These are phyloP conservation scores for Pelagia noctiluca DNA, from an alignment of 30 jellyfish, hydroid and myxozoan genomes.

Conservation along the genomic window DNA sequence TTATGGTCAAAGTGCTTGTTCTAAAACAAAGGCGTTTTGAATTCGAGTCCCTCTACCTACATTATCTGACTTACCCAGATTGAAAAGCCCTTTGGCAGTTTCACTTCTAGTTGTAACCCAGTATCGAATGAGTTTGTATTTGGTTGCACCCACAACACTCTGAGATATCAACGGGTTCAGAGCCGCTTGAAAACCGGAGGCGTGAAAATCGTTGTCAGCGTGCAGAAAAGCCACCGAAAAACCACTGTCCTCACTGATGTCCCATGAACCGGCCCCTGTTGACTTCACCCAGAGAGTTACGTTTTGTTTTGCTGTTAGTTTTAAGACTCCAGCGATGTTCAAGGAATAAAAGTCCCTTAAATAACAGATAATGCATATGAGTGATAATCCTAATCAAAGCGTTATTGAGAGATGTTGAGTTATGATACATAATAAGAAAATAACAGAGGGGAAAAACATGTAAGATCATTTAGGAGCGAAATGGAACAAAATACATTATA, in stretches of 20 bases:
- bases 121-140: constrained; percentile 62
- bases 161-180: constrained; percentile 68
- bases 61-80: constrained; percentile 52
- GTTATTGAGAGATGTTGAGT: too few relatives aligned
- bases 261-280: constrained; percentile 69
- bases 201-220: constrained; percentile 30
- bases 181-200: constrained; percentile 87
- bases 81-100: constrained; percentile 76
- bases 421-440: too few relatives aligned
- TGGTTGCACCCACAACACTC: constrained; percentile 65
- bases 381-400: too few relatives aligned
- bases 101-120: constrained; percentile 70
- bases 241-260: constrained; percentile 88
- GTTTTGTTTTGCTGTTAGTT: constrained; percentile 66
- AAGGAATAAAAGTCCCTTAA: constrained; percentile 89
- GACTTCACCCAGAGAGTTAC: constrained; percentile 71
- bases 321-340: constrained; percentile 81
- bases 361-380: too few relatives aligned
- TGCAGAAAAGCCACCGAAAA: constrained; percentile 64
- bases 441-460: too few relatives aligned
- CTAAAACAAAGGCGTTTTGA: too few relatives aligned
- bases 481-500: too few relatives aligned
- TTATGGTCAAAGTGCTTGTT: too few relatives aligned
- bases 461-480: too few relatives aligned
- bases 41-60: too few relatives aligned